Base-by-base conservation (phyloP, 2,888 invertebrate species). In the Pammene aurita region DNA sequence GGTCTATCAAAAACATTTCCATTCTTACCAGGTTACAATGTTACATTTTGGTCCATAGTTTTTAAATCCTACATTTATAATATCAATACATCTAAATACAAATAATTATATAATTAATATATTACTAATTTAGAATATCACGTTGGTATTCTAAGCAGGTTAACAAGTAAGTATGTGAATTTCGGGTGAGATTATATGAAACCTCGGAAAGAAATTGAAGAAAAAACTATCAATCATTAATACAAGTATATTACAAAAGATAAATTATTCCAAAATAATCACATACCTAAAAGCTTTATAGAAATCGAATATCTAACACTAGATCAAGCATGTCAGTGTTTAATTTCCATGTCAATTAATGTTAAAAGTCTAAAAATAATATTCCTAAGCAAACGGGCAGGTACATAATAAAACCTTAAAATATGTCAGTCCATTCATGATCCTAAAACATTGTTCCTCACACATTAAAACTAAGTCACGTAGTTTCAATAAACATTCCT, bases 331-430 rank as follows among this genome's bases (percentile, higher is more conserved):
- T 66, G 62, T 67, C 63, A 73, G 75, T 77, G 76, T 78, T 76
- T 58, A 76, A 78, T 75, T 73, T 78, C 76, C 74, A 76, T 73
- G 75, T 80, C 79, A 77, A 79, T 82, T 77, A 83, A 82, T 77
- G 80, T 80, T 80, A 82, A n/a, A n/a, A 60, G 71, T 84, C 83
- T 82, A 85, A 85, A 84, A 83, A 77, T 79, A 44, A 72, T 80
- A 82, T 69, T 66, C 77, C 79, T 82, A 84, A 86, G 80, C 78
- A 84, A 82, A 78, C 79, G 77, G 71, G 76, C 82, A 85, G 84
- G 82, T 86, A 85, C 86, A 83, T 82, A 83, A 80, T 80, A 77
- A 84, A 83, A 82, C 75, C 80, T 81, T 81, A 80, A 81, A 83
- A 81, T 85, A 77, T 71, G 71, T 85, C 85, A 86, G 85, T 87